phyloP scores from a whole-genome alignment of 2,797 vertebrate species.

The Enteromius viviparus region DNA sequence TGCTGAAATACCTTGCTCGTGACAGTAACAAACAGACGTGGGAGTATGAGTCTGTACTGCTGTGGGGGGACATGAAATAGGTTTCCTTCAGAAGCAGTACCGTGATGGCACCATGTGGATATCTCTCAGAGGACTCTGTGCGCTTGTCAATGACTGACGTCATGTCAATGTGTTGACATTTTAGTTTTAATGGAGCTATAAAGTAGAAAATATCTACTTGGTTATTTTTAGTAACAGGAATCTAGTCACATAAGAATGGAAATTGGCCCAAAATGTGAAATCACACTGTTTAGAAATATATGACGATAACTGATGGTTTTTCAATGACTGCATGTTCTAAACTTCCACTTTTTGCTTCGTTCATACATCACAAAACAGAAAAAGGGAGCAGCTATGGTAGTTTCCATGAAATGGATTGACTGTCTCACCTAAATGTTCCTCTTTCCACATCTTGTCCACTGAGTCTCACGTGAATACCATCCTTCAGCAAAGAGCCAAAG shows the following conservation, averaged over 20 bases:
- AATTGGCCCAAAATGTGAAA: neutral
- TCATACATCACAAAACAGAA: neutral
- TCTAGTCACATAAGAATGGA: neutral
- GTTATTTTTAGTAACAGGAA: conserved; percentile 18
- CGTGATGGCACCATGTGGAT: conserved; percentile 77
- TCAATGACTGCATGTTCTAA: neutral
- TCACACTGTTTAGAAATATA: neutral
- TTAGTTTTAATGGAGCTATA: conserved; percentile 44
- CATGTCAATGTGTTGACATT: conserved; percentile 61
- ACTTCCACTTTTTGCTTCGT: neutral
- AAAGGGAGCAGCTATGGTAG: neutral
- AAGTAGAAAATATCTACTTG: conserved; percentile 15
- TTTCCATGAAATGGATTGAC: conserved; percentile 9
- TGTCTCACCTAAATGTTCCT: conserved; percentile 88
- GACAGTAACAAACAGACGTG: conserved; percentile 25
- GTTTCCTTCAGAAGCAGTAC: conserved; percentile 56
- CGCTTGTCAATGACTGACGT: conserved; percentile 59
- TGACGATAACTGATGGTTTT: neutral
- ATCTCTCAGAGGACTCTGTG: conserved; percentile 60
- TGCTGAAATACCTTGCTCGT: conserved; percentile 6
- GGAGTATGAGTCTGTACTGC: conserved; percentile 33
- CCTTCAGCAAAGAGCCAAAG: conserved; percentile 86
- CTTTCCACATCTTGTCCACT: conserved; percentile 91
- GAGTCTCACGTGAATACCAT: conserved; percentile 84
- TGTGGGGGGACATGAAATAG: conserved; percentile 47